phyloP scores from a whole-genome alignment of 37 sponge, comb jelly and placozoan genomes.

The Hexactinellida sp. region DNA sequence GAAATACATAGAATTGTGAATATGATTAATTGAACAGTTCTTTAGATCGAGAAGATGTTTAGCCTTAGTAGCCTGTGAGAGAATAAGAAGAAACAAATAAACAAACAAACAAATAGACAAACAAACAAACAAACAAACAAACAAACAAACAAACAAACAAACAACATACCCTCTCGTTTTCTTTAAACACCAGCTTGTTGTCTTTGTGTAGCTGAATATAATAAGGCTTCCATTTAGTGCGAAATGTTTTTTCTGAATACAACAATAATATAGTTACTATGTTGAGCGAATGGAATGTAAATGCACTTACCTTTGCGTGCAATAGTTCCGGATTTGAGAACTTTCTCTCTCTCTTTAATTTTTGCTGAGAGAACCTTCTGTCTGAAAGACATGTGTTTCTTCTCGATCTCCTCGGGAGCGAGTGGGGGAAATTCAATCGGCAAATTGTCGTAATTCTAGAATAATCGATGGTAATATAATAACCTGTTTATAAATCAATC shows the following conservation, averaged over 20 bases:
- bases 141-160: no score
- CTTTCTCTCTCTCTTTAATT: not conserved
- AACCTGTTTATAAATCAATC: no score
- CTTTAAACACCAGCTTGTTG: not conserved
- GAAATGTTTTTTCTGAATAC: not conserved
- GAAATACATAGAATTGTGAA: not conserved
- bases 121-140: no score
- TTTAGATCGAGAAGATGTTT: not conserved
- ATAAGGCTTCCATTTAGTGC: conserved; percentile 11
- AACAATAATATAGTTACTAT: not conserved
- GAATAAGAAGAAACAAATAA: no score
- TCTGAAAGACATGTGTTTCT: not conserved
- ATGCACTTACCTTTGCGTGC: not conserved
- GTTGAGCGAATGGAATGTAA: not conserved
- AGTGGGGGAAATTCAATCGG: not conserved
- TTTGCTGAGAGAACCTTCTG: not conserved
- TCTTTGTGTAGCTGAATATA: conserved; percentile 2
- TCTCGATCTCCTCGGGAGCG: not conserved
- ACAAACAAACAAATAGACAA: no score
- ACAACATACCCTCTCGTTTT: not conserved
- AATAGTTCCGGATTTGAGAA: not conserved
- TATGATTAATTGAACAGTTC: not conserved
- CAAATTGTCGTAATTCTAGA: not conserved
- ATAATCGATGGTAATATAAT: no score
- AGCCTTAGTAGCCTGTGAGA: not conserved